Base-by-base conservation (phyloP, 35 echinoderm and acorn worm species). In the Apostichopus californicus region DNA sequence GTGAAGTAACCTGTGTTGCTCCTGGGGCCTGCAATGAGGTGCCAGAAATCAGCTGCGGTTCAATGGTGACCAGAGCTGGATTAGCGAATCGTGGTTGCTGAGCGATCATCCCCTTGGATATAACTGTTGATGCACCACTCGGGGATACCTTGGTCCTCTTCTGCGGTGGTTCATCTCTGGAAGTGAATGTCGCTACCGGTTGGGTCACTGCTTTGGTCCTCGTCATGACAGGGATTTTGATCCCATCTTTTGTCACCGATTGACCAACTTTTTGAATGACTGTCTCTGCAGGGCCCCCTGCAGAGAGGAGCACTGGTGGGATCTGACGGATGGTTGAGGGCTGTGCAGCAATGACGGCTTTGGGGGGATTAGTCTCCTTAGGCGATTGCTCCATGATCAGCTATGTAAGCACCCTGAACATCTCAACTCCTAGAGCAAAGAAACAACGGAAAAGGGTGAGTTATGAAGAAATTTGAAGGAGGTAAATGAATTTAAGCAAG, bases 61-160 rank as follows among this genome's bases (percentile, higher is more conserved):
- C 86, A 15, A 88, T 64, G 61, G 86, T 60, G 22, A 88, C 86
- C 55, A 88, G 55, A 15, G 61, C 86, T 7, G 86, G 59, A n/a
- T 88, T 88, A 12, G 80, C 5, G 56, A 83, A 83, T 56, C 80
- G 53, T 2, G 34, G 17, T 54, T 83, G 80, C 53, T 54, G 80
- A 14, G 80, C 10, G 9, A 68, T 88, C 58, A 88, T 88, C 20
- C 86, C 86, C 68, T 72, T 22, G 3, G 57, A 60, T 15, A 88
- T 15, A 17, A 88, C 86, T 66, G 21, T 15, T 26, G 86, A 88
- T 8, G 86, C 9, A 68, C 86, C 58, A 28, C n/a, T 15, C 18
- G 86, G 9, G 12, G 86, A 68, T n/a, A 88, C 13, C 60, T 72
- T 88, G 8, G 86, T n/a, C 58, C 68, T 88, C 86, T 88, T 88